These are phyloP conservation scores for Morbakka virulenta DNA, from an alignment of 30 jellyfish, hydroid and myxozoan genomes.

Conservation along the genomic window DNA sequence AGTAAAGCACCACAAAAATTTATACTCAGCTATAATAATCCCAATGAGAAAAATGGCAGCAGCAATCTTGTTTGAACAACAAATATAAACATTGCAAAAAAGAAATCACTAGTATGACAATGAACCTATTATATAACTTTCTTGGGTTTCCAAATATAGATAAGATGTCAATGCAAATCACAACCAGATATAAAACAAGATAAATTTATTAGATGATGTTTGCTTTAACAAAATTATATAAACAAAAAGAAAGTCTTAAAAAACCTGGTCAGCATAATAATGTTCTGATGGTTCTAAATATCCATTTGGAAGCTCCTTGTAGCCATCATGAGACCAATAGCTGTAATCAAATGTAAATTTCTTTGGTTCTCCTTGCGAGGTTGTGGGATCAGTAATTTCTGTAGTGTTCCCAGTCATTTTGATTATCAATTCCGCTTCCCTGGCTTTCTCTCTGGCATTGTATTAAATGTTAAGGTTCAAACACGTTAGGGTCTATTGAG, in stretches of 20 bases:
- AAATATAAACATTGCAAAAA: too few relatives aligned
- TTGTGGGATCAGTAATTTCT: conserved; percentile 59
- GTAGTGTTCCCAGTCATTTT: conserved; percentile 81
- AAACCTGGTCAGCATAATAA: conserved; percentile 71
- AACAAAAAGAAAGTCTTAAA: not conserved
- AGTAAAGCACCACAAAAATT: too few relatives aligned
- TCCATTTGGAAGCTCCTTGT: conserved; percentile 64
- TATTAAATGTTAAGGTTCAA: conserved; percentile 11
- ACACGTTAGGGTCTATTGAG: not conserved
- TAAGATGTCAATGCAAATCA: too few relatives aligned
- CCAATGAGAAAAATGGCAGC: too few relatives aligned
- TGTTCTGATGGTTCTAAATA: conserved; percentile 70
- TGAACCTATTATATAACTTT: too few relatives aligned
- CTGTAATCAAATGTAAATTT: conserved; percentile 78
- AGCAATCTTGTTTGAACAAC: too few relatives aligned
- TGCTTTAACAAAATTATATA: too few relatives aligned
- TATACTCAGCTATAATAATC: too few relatives aligned
- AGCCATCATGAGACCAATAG: conserved; percentile 91
- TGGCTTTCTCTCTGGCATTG: conserved; percentile 71
- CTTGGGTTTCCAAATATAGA: too few relatives aligned
- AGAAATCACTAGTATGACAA: too few relatives aligned
- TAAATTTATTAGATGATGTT: too few relatives aligned
- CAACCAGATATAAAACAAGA: too few relatives aligned
- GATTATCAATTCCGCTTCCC: conserved; percentile 62
- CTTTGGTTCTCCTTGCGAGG: conserved; percentile 45